phyloP scores from a whole-genome alignment of 2,888 invertebrate genomes.

The Marronus borbonicus region DNA sequence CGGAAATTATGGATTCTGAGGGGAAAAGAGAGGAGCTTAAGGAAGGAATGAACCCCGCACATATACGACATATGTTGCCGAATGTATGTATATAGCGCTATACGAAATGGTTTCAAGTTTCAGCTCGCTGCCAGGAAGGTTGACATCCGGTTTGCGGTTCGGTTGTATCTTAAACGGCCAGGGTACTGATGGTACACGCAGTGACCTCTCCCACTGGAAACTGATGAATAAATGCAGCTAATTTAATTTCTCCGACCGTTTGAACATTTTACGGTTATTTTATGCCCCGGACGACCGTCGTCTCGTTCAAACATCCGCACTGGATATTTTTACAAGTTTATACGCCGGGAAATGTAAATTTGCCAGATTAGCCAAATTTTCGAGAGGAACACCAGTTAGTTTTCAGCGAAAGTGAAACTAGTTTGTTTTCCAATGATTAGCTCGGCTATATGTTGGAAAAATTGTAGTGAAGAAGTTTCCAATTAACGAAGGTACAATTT shows the following conservation, averaged over 20 bases:
- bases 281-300: not conserved
- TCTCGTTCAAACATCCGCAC: not conserved
- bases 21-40: not conserved
- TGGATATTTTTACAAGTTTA: not conserved
- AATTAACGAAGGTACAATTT: no score
- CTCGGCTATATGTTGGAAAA: no score
- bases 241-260: conserved; percentile 42
- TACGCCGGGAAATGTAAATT: not conserved
- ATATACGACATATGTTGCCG: not conserved
- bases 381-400: not conserved
- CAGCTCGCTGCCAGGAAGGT: conserved; percentile 12
- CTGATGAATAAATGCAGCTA: conserved; percentile 48
- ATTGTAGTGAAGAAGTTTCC: no score
- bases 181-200: not conserved
- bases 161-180: conserved; percentile 20
- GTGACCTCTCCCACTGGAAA: conserved; percentile 3
- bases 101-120: conserved; percentile 7
- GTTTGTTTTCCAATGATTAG: no score
- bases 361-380: conserved; percentile 14
- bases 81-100: conserved; percentile 9
- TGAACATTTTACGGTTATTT: conserved; percentile 16
- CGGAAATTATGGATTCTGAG: conserved; percentile 4
- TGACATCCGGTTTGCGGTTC: conserved; percentile 23
- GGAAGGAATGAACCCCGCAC: not conserved
- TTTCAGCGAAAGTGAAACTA: no score